Percentiles rank a stretch among this genome's conserved stretches.
These are phyloP conservation scores for Helicoverpa zea DNA, from an alignment of 1,140 invertebrate genomes.

Conservation along the genomic window DNA sequence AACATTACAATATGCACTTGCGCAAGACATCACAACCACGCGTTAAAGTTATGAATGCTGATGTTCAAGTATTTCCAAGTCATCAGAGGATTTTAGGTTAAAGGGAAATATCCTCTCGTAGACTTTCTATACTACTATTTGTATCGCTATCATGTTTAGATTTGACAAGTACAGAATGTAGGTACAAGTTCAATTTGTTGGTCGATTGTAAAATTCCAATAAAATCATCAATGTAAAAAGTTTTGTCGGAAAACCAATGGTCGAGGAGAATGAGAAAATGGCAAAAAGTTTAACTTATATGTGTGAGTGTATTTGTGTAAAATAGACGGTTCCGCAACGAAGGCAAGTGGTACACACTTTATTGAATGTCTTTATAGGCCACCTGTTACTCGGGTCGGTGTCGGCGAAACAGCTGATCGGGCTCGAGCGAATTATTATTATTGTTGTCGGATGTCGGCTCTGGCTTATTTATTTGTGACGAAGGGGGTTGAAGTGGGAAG, in stretches of 20 bases:
- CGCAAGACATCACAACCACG: too few species aligned
- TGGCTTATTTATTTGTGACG: conserved; percentile 79
- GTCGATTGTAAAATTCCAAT: too few species aligned
- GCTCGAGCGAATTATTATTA: conserved; percentile 84
- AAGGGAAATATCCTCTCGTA: too few species aligned
- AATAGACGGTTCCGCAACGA: conserved; percentile 75
- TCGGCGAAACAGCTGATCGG: conserved; percentile 83
- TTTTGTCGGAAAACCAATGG: conserved; percentile 12
- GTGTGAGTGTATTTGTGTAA: conserved; percentile 71
- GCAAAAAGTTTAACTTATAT: conserved; percentile 49
- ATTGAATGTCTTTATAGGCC: conserved; percentile 87
- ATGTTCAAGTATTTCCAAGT: too few species aligned
- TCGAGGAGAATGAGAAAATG: conserved; percentile 28
- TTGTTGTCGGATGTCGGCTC: conserved; percentile 79
- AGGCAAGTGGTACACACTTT: conserved; percentile 84
- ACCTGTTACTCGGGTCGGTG: conserved; percentile 85
- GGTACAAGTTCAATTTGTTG: too few species aligned
- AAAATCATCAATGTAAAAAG: too few species aligned
- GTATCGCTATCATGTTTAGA: too few species aligned
- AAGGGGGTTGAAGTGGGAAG: conserved; percentile 56
- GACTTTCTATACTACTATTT: too few species aligned
- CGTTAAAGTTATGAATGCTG: too few species aligned
- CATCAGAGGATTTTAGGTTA: too few species aligned
- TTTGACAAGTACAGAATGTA: too few species aligned
- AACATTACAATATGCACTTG: too few species aligned